Conservation (phyloP, 2,797 vertebrate genomes). For the Microchirus variegatus region DNA sequence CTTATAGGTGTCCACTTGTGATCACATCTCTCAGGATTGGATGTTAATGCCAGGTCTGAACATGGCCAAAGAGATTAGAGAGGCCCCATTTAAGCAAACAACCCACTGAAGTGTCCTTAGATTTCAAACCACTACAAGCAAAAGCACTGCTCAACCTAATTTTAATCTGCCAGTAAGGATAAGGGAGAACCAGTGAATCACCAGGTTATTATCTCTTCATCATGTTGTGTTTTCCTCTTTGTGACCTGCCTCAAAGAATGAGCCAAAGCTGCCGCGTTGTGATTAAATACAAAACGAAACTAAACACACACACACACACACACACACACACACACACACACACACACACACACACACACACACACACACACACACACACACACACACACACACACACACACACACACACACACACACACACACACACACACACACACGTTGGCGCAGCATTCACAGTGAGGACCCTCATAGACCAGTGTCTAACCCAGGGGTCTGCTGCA, state of each 20-base stretch:
- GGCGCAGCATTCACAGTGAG: too few species aligned
- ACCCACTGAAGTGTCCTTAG: constrained; percentile 26
- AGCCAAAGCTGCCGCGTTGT: not conserved
- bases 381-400: too few species aligned
- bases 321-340: too few species aligned
- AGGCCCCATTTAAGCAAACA: constrained; percentile 29
- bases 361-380: too few species aligned
- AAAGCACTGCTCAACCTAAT: constrained; percentile 11
- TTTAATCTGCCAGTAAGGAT: constrained; percentile 12
- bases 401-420: too few species aligned
- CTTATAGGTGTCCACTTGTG: not conserved
- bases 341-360: too few species aligned
- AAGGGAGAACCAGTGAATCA: constrained; percentile 17
- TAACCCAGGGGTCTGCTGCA: too few species aligned
- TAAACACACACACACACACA: not conserved
- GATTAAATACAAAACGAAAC: not conserved
- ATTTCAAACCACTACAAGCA: constrained; percentile 15
- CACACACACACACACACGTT: too few species aligned
- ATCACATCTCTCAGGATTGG: not conserved
- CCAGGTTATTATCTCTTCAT: not conserved
- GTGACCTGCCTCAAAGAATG: constrained; percentile 8
- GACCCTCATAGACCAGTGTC: too few species aligned
- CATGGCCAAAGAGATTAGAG: not conserved
- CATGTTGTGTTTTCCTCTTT: constrained; percentile 6
- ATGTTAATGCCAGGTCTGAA: not conserved